Evolutionary conservation across 2,888 invertebrate species (phyloP).

Genomic region (Chrysopilus asiliformis): DNA sequence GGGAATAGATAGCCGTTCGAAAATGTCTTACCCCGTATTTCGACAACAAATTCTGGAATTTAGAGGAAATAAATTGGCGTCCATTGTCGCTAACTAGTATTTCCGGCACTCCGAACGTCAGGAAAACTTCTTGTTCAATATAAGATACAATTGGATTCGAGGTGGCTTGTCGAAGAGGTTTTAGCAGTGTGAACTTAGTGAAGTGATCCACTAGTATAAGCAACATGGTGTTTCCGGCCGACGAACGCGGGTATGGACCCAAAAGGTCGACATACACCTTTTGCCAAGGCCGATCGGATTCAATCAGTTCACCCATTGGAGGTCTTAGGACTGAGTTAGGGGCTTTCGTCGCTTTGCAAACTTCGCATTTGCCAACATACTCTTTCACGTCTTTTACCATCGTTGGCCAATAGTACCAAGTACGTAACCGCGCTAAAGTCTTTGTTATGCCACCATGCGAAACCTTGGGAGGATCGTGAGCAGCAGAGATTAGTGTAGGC

Average conservation of each 20-base stretch:
- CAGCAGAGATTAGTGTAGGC: background rate
- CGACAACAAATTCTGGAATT: too few species aligned
- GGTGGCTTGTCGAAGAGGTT: background rate
- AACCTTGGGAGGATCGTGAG: conserved; percentile 4
- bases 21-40: too few species aligned
- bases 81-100: background rate
- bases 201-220: conserved; percentile 1
- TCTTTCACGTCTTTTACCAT: conserved; percentile 8
- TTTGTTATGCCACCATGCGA: conserved; percentile 7
- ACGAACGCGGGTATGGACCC: conserved; percentile 1
- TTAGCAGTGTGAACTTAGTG: too few species aligned
- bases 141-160: background rate
- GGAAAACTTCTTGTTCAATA: background rate
- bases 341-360: conserved; percentile 7
- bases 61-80: too few species aligned
- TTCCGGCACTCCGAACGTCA: background rate
- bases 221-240: conserved; percentile 1
- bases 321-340: conserved; percentile 9
- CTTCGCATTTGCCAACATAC: conserved; percentile 5
- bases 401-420: conserved; percentile 15
- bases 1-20: too few species aligned
- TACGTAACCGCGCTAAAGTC: conserved; percentile 4
- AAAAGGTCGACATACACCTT: conserved; percentile 1
- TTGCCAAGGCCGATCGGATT: background rate
- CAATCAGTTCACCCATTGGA: conserved; percentile 9